phyloP scores from a whole-genome alignment of 2,888 invertebrate species.

The Galeopsomyia nigrocyanea region DNA sequence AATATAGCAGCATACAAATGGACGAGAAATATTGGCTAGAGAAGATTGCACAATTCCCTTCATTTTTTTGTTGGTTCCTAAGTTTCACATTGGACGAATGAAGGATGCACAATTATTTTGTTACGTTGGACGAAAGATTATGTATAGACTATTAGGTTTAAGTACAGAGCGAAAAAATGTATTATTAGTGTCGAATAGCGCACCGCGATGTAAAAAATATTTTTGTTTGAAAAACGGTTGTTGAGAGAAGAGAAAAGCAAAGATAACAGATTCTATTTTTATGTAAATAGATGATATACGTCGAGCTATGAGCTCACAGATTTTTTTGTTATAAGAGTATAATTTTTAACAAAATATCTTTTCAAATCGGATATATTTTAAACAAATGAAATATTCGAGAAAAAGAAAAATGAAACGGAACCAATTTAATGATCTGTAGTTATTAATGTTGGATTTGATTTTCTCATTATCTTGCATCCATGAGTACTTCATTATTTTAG shows the following conservation, averaged over 20 bases:
- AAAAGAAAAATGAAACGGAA: conserved; percentile 8
- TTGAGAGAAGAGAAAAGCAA: conserved; percentile 16
- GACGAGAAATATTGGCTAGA: conserved; percentile 60
- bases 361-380: conserved; percentile 35
- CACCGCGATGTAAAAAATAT: conserved; percentile 36
- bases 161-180: conserved; percentile 42
- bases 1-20: conserved; percentile 61
- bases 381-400: conserved; percentile 9
- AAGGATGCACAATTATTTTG: conserved; percentile 21
- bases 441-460: conserved; percentile 89
- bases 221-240: conserved; percentile 33
- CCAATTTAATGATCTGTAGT: conserved; percentile 72
- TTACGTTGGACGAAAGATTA: conserved; percentile 26
- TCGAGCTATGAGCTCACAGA: conserved; percentile 6
- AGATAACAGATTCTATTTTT: conserved; percentile 36
- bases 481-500: conserved; percentile 89
- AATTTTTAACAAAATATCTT: conserved; percentile 39
- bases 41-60: not conserved
- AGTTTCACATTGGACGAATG: conserved; percentile 22
- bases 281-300: conserved; percentile 31
- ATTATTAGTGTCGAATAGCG: conserved; percentile 44
- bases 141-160: conserved; percentile 43
- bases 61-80: conserved; percentile 33
- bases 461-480: conserved; percentile 91
- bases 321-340: conserved; percentile 26